These are phyloP conservation scores for Hapalemur alaotrensis DNA, from an alignment of 2,797 vertebrate species.

Conservation along the genomic window DNA sequence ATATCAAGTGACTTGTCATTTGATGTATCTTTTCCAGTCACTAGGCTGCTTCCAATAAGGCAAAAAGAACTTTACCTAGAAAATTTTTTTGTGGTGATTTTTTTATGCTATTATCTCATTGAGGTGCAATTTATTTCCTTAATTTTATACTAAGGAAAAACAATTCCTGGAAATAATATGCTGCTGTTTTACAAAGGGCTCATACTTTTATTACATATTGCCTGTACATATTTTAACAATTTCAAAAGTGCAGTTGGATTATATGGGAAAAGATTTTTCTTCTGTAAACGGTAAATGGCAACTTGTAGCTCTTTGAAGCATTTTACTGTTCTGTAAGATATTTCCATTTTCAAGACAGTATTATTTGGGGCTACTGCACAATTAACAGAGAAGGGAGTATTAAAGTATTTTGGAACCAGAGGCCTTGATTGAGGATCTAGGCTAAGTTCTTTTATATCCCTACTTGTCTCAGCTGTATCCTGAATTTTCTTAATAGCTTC, in stretches of 20 bases:
- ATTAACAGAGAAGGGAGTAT: not conserved
- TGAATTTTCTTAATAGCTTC: not conserved
- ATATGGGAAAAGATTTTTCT: constrained; percentile 93
- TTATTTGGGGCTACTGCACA: not conserved
- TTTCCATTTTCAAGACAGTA: not conserved
- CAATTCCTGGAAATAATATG: not conserved
- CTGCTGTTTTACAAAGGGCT: not conserved
- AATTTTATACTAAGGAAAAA: not conserved
- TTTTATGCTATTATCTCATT: not conserved
- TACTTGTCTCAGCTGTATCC: not conserved
- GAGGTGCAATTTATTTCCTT: not conserved
- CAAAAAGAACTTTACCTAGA: not conserved
- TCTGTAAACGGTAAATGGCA: constrained; percentile 88
- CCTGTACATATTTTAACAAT: constrained; percentile 85
- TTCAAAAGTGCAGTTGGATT: constrained; percentile 92
- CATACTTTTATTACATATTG: constrained; percentile 8
- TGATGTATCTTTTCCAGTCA: not conserved
- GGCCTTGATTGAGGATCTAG: not conserved
- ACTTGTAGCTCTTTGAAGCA: constrained; percentile 89
- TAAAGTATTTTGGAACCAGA: not conserved
- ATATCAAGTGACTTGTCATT: not conserved
- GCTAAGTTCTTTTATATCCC: not conserved
- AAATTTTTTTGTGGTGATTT: not conserved
- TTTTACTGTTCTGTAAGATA: constrained; percentile 71
- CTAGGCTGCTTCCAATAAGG: not conserved